phyloP scores from a whole-genome alignment of 2,797 vertebrate genomes.

The Karalla daura region DNA sequence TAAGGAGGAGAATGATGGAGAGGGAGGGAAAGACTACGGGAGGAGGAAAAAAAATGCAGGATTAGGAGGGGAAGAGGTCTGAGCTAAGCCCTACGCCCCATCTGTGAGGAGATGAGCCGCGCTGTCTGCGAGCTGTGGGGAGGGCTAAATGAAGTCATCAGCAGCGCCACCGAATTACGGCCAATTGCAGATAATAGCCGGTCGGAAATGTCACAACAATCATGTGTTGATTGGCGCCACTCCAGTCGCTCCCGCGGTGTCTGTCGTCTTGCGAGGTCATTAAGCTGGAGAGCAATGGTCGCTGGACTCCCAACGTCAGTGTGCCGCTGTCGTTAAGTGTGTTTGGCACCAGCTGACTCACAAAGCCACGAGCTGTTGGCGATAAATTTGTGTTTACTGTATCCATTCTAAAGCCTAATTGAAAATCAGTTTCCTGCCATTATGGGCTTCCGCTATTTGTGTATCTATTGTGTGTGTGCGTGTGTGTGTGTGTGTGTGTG shows the following conservation, averaged over 20 bases:
- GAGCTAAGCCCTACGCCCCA: constrained; percentile 44
- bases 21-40: constrained; percentile 9
- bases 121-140: constrained; percentile 19
- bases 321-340: neutral
- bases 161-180: constrained; percentile 49
- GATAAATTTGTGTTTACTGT: neutral
- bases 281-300: constrained; percentile 37
- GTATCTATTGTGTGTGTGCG: neutral
- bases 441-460: neutral
- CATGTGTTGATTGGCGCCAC: constrained; percentile 59
- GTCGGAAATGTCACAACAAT: constrained; percentile 73
- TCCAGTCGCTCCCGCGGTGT: constrained; percentile 38
- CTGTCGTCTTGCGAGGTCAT: constrained; percentile 44
- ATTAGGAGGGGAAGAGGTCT: constrained; percentile 49
- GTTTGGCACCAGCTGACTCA: neutral
- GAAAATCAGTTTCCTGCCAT: constrained; percentile 7
- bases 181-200: constrained; percentile 54
- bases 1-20: neutral
- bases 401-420: constrained; percentile 3
- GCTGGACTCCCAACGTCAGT: constrained; percentile 43
- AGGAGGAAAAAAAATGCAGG: constrained; percentile 39
- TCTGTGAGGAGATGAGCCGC: constrained; percentile 64
- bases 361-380: neutral
- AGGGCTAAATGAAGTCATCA: constrained; percentile 53
- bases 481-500: neutral